phyloP scores from a whole-genome alignment of 2,113 vertebrate species.

The Centropus unirufus region DNA sequence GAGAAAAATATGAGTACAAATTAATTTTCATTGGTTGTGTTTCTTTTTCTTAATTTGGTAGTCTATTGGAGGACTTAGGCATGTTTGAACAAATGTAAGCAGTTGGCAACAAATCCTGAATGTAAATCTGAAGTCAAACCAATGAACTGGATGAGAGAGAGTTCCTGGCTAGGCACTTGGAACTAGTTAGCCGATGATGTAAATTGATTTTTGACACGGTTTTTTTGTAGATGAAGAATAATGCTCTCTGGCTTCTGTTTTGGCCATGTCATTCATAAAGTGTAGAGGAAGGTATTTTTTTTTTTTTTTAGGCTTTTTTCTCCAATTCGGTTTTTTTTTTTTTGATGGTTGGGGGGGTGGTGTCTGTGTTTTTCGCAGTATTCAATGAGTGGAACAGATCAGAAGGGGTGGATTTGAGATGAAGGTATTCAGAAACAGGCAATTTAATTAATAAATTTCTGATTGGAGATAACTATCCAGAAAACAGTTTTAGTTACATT shows the following conservation, averaged over 20 bases:
- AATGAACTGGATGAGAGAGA: background rate
- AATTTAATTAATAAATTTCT: background rate
- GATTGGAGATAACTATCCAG: background rate
- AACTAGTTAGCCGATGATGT: background rate
- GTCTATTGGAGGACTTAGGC: background rate
- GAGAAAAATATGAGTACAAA: background rate
- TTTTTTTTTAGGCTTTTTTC: background rate
- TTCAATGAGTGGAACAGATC: background rate
- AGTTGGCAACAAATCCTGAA: background rate
- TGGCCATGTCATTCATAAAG: background rate
- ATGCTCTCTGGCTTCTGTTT: background rate
- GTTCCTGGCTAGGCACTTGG: background rate
- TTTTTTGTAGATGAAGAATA: background rate
- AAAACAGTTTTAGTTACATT: background rate
- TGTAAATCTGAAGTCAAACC: background rate
- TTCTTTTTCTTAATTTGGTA: background rate
- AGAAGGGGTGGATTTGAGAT: background rate
- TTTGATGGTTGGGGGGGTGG: background rate
- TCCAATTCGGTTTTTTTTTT: background rate
- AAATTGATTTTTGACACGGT: background rate
- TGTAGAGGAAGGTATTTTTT: background rate
- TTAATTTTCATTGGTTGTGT: background rate
- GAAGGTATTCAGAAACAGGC: background rate
- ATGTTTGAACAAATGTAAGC: background rate
- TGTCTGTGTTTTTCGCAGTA: background rate